Base-by-base conservation (phyloP, 2,797 vertebrate species). In the Nannoperca australis region DNA sequence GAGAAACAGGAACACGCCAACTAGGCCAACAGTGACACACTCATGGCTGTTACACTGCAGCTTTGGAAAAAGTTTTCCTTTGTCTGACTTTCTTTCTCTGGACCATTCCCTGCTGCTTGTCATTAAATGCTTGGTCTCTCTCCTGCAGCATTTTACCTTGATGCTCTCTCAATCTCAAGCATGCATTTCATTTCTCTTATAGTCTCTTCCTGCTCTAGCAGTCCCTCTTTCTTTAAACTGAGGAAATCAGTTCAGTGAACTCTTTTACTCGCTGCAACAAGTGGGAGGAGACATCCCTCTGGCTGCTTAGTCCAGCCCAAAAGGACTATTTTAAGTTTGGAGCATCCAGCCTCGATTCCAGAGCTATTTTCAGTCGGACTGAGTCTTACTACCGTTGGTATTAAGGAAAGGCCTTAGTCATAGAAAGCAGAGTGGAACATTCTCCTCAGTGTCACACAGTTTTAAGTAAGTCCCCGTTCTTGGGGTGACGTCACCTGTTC, bases 1-100 rank as follows among this genome's bases (percentile, higher is more conserved):
- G 72, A 89, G 78, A 86, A 78, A 76, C 40, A 44, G 49, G 20
- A 78, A 76, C 36, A 73, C 76, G 90, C 89, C 92, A 92, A 91
- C 69, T 87, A 82, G 89, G 90, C 88, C 88, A 91, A 73, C 87
- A 76, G 84, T 85, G 88, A 90, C 83, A 88, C 74, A 63, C 50
- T 89, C 49, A 40, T 20, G 53, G 49, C 71, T 68, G 44, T 81
- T 67, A 83, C 77, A 45, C 80, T 56, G 62, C 85, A 83, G 78
- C 73, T 79, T 73, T 73, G 38, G 40, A 66, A 58, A 82, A 61
- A 49, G 27, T 54, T 71, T 60, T 24, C 45, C 50, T 78, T 54
- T 62, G 54, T 83, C 56, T 72, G 58, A 74, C n/a, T 66, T 53
- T 83, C 32, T 58, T 65, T 67, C 50, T 68, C 36, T 22, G n/a